phyloP scores from a whole-genome alignment of 2,113 vertebrate genomes.

The Oncorhynchus gorbuscha region DNA sequence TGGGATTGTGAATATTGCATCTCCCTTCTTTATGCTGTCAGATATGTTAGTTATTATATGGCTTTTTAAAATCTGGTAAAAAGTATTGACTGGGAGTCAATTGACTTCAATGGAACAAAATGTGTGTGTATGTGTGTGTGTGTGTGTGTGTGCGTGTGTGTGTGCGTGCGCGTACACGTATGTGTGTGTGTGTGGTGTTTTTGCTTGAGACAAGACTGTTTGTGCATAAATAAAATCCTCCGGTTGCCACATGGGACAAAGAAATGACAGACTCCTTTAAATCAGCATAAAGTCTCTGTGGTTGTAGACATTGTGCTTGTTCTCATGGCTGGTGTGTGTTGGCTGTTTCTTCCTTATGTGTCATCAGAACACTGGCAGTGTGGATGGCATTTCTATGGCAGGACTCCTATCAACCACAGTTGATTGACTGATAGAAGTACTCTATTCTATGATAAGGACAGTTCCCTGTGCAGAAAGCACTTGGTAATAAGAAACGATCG shows the following conservation, averaged over 20 bases:
- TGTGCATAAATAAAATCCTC: too few species aligned
- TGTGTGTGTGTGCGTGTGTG: too few species aligned
- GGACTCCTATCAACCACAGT: too few species aligned
- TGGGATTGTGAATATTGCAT: background rate
- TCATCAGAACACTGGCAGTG: background rate
- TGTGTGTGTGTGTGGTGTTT: too few species aligned
- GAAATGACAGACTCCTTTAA: background rate
- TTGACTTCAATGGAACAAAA: background rate
- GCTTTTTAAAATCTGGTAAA: background rate
- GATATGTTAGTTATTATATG: background rate
- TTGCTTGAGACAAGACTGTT: too few species aligned
- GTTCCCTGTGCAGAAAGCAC: constrained; percentile 53
- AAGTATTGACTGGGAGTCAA: too few species aligned
- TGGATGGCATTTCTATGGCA: background rate
- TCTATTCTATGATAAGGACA: constrained; percentile 9
- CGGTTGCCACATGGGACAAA: too few species aligned
- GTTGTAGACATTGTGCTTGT: background rate
- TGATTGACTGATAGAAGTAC: too few species aligned
- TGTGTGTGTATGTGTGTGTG: too few species aligned
- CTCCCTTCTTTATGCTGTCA: background rate
- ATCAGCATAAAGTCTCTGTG: background rate
- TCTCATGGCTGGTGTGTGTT: background rate
- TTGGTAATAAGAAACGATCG: constrained; percentile 25
- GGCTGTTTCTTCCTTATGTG: background rate
- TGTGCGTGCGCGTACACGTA: too few species aligned